Conservation (phyloP, 2,888 invertebrate genomes). For the Rhamnusium bicolor region DNA sequence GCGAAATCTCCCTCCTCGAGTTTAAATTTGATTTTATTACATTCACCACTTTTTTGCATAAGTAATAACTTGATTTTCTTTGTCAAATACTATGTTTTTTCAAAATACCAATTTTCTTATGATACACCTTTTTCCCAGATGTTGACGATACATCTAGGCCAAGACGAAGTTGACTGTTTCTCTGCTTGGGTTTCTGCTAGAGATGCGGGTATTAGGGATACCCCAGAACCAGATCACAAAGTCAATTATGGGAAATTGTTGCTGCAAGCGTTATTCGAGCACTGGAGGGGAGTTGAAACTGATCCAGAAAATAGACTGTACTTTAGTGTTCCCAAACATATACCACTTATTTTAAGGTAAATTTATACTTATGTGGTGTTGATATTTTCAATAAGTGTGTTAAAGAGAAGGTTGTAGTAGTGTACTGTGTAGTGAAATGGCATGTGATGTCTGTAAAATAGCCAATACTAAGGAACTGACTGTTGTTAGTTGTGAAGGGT, state of each 20-base stretch:
- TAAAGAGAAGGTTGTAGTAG: no score
- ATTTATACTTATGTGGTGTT: background rate
- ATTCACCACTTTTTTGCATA: no score
- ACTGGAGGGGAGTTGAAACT: conserved; percentile 85
- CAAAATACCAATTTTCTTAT: background rate
- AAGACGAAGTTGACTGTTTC: conserved; percentile 98
- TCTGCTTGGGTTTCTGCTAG: conserved; percentile 98
- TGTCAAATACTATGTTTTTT: no score
- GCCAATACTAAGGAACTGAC: no score
- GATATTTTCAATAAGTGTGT: no score
- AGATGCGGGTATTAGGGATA: conserved; percentile 85
- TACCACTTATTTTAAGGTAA: conserved; percentile 95
- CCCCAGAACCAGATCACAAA: conserved; percentile 83
- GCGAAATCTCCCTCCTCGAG: no score
- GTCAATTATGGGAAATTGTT: conserved; percentile 97
- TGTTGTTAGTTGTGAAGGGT: no score
- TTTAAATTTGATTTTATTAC: no score
- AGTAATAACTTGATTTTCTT: no score
- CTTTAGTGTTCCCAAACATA: conserved; percentile 94
- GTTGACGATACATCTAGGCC: conserved; percentile 96
- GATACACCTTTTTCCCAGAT: conserved; percentile 75
- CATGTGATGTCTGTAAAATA: no score
- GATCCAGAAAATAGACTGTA: conserved; percentile 84
- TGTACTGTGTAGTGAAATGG: no score
- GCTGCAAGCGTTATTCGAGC: conserved; percentile 94